These are phyloP conservation scores for Syngnathus typhle DNA, from an alignment of 2,113 vertebrate genomes.

Conservation along the genomic window DNA sequence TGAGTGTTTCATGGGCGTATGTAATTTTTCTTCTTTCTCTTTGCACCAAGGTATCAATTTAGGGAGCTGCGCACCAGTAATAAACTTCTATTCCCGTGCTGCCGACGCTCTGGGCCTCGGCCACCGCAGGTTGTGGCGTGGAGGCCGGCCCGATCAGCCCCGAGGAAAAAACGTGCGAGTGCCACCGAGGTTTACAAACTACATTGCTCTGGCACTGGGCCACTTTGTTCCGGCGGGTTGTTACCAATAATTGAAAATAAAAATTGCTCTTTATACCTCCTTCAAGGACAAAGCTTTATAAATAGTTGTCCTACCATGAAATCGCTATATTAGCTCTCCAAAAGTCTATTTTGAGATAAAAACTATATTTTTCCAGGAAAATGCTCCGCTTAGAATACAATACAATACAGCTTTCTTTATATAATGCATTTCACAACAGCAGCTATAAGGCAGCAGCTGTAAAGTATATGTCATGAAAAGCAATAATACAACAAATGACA, in stretches of 20 bases:
- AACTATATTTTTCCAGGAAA: background rate
- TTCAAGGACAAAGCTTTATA: background rate
- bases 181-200: background rate
- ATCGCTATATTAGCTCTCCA: background rate
- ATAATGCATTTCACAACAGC: no score
- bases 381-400: background rate
- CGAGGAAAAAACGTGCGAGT: slow-evolving; percentile 21
- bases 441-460: no score
- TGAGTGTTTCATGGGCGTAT: slow-evolving; percentile 38
- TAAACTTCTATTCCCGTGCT: slow-evolving; percentile 67
- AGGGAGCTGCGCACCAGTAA: slow-evolving; percentile 59
- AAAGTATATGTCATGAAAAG: no score
- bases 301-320: background rate
- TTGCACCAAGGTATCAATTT: slow-evolving; percentile 66
- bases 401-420: no score
- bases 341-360: background rate
- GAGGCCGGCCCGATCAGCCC: slow-evolving; percentile 40
- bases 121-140: slow-evolving; percentile 60
- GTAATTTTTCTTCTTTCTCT: slow-evolving; percentile 67
- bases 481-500: no score
- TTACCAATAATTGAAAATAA: background rate
- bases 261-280: background rate
- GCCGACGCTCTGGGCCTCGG: slow-evolving; percentile 30
- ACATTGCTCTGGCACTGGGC: slow-evolving; percentile 26
- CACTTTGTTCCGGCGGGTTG: background rate